Evolutionary conservation across 2,113 vertebrate species (phyloP), one percentile per base, ranked within the genome.

Genomic region (Cynopterus brachyotis): DNA sequence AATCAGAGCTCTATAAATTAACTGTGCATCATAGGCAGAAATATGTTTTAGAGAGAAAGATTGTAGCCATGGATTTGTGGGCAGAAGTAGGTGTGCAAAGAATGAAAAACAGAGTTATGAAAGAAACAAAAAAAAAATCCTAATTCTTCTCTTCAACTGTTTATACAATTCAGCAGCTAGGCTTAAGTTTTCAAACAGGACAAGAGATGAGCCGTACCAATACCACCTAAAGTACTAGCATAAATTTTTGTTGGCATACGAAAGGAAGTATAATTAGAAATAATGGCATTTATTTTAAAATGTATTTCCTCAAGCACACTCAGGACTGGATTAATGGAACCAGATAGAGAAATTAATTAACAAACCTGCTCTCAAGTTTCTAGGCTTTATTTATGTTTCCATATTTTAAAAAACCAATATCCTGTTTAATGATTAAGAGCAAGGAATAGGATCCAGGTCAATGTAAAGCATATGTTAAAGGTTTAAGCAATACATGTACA

Each of bases 1-100:
- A 97, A 94, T 96, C 96, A 96, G 89, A 92, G 35, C 83, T 50
- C 42, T 42, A 37, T 82, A 67, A 96, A 96, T 94, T 80, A 97
- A 75, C 64, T 50, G 64, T 72, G 84, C 70, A 35, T 0, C n/a
- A 92, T 75, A 89, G 88, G 92, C 93, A 95, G 84, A 94, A 96
- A 76, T 84, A 70, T 20, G 55, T 88, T 69, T 72, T 32, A 32
- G 60, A 20, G 35, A 89, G 92, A 30, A 70, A 78, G 92, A 73
- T 35, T 78, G 40, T 78, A 78, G 93, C 93, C 85, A 93, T 93
- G 96, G 87, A 42, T 70, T 53, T 95, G 96, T 96, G 76, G 91
- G 91, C 73, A 79, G 93, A 88, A 79, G 89, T 86, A 89, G 97
- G 95, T 37, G 82, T 85, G 96, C 69, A 37, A 55, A 87, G 85